Conservation (phyloP, 2,888 invertebrate species). For the Dugesia japonica region DNA sequence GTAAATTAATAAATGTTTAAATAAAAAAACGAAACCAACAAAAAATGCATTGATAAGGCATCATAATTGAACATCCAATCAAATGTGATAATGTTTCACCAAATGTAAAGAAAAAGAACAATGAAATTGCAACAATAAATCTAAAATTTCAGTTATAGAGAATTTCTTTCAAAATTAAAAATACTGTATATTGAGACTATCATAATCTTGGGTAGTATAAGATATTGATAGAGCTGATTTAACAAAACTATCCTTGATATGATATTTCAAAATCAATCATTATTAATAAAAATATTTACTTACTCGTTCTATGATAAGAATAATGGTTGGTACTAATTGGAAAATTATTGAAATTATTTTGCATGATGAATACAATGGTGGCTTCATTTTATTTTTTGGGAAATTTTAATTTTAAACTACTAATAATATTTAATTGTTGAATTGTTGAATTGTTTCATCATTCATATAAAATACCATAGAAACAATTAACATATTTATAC, state of each 20-base stretch:
- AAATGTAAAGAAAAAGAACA: conserved; percentile 10
- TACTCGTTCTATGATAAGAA: not conserved
- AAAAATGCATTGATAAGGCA: conserved; percentile 5
- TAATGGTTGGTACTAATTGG: not conserved
- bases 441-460: too few relatives aligned
- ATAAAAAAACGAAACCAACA: not conserved
- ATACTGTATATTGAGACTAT: not conserved
- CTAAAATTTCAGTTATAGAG: too few relatives aligned
- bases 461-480: too few relatives aligned
- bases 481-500: too few relatives aligned
- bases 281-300: not conserved
- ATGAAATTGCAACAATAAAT: conserved; percentile 8
- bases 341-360: not conserved
- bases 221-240: not conserved
- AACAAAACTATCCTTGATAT: not conserved
- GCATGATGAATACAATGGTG: not conserved
- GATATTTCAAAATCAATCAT: too few relatives aligned
- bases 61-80: not conserved
- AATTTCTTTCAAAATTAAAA: too few relatives aligned
- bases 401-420: too few relatives aligned
- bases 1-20: too few relatives aligned
- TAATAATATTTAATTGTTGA: too few relatives aligned
- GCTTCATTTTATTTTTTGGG: too few relatives aligned
- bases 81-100: not conserved
- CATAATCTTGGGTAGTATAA: not conserved